Evolutionary conservation across 2,797 vertebrate genomes (phyloP).

Genomic region (Sebastes ruberrimus): DNA sequence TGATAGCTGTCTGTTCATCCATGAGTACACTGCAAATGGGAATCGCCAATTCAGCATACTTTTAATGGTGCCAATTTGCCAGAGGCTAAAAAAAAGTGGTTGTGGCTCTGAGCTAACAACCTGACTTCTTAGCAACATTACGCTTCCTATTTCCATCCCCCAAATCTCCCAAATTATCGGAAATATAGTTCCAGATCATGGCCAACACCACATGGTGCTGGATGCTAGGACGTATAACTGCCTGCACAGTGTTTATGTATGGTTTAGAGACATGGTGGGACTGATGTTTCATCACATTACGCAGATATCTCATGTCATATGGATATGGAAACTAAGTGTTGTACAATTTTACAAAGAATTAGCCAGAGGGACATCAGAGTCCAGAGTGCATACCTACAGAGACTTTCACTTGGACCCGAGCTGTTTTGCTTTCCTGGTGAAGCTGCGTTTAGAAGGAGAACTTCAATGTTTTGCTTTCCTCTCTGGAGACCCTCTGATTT

Average conservation of each 20-base stretch:
- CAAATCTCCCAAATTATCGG: neutral
- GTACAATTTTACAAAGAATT: neutral
- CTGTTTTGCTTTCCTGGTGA: constrained; percentile 75
- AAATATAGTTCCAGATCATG: too few relatives aligned
- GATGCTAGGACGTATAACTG: neutral
- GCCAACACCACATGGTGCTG: too few relatives aligned
- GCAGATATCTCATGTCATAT: neutral
- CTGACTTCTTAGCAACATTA: neutral
- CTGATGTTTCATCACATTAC: constrained; percentile 4
- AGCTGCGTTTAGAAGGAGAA: constrained; percentile 71
- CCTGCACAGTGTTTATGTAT: neutral
- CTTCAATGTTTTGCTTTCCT: constrained; percentile 77
- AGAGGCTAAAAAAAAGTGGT: neutral
- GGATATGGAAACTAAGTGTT: neutral
- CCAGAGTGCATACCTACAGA: constrained; percentile 33
- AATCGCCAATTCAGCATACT: neutral
- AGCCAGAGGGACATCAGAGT: neutral
- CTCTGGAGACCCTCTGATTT: constrained; percentile 79
- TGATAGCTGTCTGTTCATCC: neutral
- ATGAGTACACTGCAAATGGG: neutral
- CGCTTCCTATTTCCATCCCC: neutral
- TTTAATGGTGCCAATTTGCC: neutral
- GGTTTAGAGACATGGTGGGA: neutral
- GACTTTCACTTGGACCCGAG: constrained; percentile 59
- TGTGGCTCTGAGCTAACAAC: neutral